Percentiles rank a stretch among this genome's conserved stretches.
Conservation (phyloP, 1,140 invertebrate species). For the Drosophila neocordata region DNA sequence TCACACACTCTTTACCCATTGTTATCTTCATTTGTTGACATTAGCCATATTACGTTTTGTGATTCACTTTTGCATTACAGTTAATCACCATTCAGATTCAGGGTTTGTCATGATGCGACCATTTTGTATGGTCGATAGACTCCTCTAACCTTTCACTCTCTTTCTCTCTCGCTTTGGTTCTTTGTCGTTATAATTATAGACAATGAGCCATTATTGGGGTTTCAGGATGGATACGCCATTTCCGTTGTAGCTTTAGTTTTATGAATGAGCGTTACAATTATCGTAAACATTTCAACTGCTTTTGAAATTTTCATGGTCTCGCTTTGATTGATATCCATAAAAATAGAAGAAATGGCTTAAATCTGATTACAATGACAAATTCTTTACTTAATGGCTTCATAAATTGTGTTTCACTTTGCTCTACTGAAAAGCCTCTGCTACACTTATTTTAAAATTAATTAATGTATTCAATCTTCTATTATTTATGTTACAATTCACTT, state of each 20-base stretch:
- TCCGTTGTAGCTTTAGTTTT: slow-evolving; percentile 56
- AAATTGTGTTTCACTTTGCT: neutral
- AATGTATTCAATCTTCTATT: too few relatives aligned
- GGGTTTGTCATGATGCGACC: slow-evolving; percentile 46
- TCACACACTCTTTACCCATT: neutral
- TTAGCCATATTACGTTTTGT: slow-evolving; percentile 48
- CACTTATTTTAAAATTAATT: too few relatives aligned
- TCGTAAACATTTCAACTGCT: slow-evolving; percentile 44
- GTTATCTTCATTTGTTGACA: slow-evolving; percentile 51
- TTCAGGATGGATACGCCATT: slow-evolving; percentile 39
- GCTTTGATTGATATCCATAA: slow-evolving; percentile 7
- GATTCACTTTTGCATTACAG: slow-evolving; percentile 68
- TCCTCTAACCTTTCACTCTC: too few relatives aligned
- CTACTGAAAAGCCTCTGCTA: too few relatives aligned
- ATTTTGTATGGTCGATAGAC: slow-evolving; percentile 48
- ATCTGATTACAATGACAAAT: neutral
- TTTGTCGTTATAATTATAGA: slow-evolving; percentile 65
- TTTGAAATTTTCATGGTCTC: slow-evolving; percentile 42
- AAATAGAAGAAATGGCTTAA: neutral
- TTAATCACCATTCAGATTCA: slow-evolving; percentile 56
- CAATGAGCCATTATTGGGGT: slow-evolving; percentile 62
- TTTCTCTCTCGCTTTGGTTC: neutral
- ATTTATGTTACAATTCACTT: too few relatives aligned
- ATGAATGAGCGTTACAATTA: slow-evolving; percentile 52
- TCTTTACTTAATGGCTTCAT: neutral